These are phyloP conservation scores for Cheilosia impressa DNA, from an alignment of 2,888 invertebrate species.

Conservation along the genomic window DNA sequence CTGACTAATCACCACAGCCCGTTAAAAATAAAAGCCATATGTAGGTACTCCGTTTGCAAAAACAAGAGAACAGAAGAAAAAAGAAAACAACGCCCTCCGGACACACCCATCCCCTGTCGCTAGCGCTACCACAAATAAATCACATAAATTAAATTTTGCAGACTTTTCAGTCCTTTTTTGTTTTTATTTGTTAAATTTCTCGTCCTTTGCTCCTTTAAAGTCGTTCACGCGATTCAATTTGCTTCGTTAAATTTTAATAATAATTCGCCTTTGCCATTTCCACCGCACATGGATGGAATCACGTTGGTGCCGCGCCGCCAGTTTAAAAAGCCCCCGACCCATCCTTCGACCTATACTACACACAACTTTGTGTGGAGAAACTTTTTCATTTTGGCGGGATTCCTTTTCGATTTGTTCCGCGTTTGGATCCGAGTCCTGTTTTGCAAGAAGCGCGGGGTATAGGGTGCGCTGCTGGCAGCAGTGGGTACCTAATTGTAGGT, in stretches of 20 bases:
- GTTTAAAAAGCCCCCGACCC: conserved; percentile 17
- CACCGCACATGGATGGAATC: conserved; percentile 35
- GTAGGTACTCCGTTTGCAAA: not conserved
- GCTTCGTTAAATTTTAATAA: conserved; percentile 75
- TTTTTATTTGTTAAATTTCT: conserved; percentile 59
- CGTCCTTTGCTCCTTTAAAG: conserved; percentile 72
- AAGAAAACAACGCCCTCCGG: conserved; percentile 16
- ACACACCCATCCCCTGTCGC: conserved; percentile 37
- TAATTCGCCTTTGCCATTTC: conserved; percentile 69
- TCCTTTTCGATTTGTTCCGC: conserved; percentile 73
- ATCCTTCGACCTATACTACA: not conserved
- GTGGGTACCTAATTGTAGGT: conserved; percentile 40
- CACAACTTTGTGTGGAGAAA: conserved; percentile 63
- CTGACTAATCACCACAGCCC: conserved; percentile 47
- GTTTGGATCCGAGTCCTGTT: conserved; percentile 50
- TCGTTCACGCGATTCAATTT: conserved; percentile 75
- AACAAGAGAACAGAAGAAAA: conserved; percentile 1
- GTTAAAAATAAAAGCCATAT: conserved; percentile 12
- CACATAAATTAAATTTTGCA: conserved; percentile 73
- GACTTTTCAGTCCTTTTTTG: conserved; percentile 61
- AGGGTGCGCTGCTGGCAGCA: not conserved
- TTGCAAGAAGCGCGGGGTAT: not conserved
- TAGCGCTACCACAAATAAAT: conserved; percentile 69
- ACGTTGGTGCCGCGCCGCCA: conserved; percentile 9
- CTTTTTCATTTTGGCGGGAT: conserved; percentile 64